Evolutionary conservation across 2,113 vertebrate species (phyloP).

Genomic region (Myiagra hebetior): DNA sequence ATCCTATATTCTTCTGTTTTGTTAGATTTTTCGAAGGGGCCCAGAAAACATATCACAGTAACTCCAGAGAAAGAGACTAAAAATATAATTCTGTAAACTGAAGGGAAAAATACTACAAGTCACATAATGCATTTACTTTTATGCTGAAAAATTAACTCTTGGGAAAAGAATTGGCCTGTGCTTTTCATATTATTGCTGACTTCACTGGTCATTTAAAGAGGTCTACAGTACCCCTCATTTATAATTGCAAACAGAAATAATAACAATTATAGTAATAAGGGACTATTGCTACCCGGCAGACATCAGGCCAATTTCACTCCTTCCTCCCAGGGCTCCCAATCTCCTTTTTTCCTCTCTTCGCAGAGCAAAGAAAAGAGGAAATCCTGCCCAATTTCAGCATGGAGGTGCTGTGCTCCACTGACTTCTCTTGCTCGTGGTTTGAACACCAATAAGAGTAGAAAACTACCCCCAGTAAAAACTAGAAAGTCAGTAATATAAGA

Average conservation of each 20-base stretch:
- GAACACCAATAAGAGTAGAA: not conserved
- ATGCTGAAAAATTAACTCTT: not conserved
- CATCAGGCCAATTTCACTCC: not conserved
- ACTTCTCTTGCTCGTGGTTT: not conserved
- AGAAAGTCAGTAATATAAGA: conserved; percentile 50
- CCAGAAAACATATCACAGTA: not conserved
- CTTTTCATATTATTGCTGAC: not conserved
- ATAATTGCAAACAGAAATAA: not conserved
- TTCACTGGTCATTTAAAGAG: not conserved
- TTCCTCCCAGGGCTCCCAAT: not conserved
- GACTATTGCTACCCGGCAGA: not conserved
- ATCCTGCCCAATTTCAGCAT: not conserved
- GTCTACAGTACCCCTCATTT: not conserved
- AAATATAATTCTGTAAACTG: not conserved
- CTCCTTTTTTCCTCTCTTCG: not conserved
- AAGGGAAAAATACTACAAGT: not conserved
- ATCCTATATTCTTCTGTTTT: not conserved
- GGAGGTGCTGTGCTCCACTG: not conserved
- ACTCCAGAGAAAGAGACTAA: not conserved
- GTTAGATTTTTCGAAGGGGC: not conserved
- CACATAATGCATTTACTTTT: not conserved
- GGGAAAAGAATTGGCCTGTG: not conserved
- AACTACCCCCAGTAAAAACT: not conserved
- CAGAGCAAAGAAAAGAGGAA: not conserved
- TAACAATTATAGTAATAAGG: not conserved